Percentiles rank a stretch among this genome's conserved stretches.
These are phyloP conservation scores for Microtus pennsylvanicus DNA, from an alignment of 2,113 vertebrate genomes.

Conservation along the genomic window DNA sequence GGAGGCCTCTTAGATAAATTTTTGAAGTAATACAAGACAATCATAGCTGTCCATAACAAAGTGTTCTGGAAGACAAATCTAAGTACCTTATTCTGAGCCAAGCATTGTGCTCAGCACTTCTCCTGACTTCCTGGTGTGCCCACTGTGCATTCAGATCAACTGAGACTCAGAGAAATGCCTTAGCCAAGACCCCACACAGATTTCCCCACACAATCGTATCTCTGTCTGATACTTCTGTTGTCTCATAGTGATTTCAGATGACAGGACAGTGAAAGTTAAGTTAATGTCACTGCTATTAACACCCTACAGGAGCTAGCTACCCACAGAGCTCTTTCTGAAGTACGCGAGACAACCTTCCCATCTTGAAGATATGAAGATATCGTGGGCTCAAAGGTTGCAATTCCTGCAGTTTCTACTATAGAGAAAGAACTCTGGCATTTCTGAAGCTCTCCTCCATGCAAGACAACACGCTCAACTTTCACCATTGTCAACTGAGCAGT, in stretches of 20 bases:
- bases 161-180: background rate
- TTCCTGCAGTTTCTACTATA: conserved; percentile 5
- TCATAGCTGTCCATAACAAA: background rate
- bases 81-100: background rate
- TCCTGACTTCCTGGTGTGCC: background rate
- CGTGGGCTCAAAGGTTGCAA: background rate
- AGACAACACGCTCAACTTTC: background rate
- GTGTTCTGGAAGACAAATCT: background rate
- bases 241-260: background rate
- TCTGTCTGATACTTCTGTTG: background rate
- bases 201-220: background rate
- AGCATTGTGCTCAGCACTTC: background rate
- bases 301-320: background rate
- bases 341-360: background rate
- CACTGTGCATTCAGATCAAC: background rate
- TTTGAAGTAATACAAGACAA: background rate
- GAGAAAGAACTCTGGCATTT: conserved; percentile 42
- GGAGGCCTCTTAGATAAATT: background rate
- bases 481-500: background rate
- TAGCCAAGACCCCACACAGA: background rate
- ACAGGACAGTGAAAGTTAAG: background rate
- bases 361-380: background rate
- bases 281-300: background rate
- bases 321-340: background rate
- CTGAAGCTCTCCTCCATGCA: conserved; percentile 4